Percentiles rank a stretch among this genome's conserved stretches.
Evolutionary conservation across 2,888 invertebrate species (phyloP).

Genomic region (Andrena minutula): DNA sequence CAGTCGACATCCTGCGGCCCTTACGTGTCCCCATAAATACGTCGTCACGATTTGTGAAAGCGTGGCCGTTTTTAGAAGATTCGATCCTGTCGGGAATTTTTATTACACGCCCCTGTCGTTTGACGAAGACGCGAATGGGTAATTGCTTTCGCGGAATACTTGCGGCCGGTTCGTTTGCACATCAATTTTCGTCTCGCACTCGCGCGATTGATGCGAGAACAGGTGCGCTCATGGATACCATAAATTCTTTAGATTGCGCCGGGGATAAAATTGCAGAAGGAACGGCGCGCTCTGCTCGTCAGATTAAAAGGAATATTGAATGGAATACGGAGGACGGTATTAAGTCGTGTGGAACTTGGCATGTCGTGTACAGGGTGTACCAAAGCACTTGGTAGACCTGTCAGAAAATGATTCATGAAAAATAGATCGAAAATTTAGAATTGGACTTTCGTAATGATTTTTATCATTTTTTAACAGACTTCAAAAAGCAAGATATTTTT

Average conservation of each 20-base stretch:
- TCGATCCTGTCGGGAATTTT: not conserved
- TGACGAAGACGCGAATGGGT: constrained; percentile 18
- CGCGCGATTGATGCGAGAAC: constrained; percentile 48
- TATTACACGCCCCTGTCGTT: not conserved
- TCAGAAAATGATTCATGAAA: not conserved
- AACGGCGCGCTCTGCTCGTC: too few species aligned
- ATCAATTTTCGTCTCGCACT: constrained; percentile 67
- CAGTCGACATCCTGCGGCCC: constrained; percentile 36
- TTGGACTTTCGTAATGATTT: not conserved
- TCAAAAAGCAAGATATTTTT: too few species aligned
- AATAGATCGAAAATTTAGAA: not conserved
- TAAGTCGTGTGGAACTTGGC: not conserved
- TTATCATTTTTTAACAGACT: too few species aligned
- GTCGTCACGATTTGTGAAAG: constrained; percentile 69
- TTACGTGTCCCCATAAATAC: constrained; percentile 65
- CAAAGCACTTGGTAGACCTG: not conserved
- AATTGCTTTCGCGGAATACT: constrained; percentile 30
- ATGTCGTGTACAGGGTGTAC: not conserved
- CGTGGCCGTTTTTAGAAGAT: constrained; percentile 46
- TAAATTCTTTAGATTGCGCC: constrained; percentile 51
- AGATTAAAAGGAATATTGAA: constrained; percentile 11
- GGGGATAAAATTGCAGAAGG: constrained; percentile 8
- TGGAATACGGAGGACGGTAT: constrained; percentile 5
- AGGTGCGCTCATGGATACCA: constrained; percentile 27
- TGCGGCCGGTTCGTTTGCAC: constrained; percentile 56